Base-by-base conservation (phyloP, 2,113 vertebrate species). In the Agapornis roseicollis region DNA sequence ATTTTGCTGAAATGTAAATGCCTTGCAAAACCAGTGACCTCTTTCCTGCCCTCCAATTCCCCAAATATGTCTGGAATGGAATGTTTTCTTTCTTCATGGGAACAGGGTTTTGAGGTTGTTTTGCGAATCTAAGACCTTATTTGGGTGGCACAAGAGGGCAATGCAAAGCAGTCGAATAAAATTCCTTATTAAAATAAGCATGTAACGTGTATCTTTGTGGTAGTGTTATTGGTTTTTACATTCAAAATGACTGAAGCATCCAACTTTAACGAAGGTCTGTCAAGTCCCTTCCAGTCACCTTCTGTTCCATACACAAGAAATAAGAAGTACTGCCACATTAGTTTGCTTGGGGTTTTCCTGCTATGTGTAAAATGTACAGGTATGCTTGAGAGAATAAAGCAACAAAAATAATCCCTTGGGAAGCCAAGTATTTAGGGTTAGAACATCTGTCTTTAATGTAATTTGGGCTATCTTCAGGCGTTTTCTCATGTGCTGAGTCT, bases 391-490 rank as follows among this genome's bases (percentile, higher is more conserved):
- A 74, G 41, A 74, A 17, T 28, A 53, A 64, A 79, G 1, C 5
- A 66, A 15, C 33, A 84, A 68, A 44, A 31, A 3, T 47, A 17
- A 7, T 80, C 68, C 46, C 83, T 60, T 35, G 28, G 49, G 65
- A 90, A 28, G 22, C n/a, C 46, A 9, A 19, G 9, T 56, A 37
- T 66, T 74, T 55, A 41, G 41, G 64, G 55, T 86, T 80, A 90
- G 28, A 80, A 83, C 76, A 88, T 83, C 53, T 88, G 92, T 66
- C 81, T 90, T 66, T 70, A 74, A 73, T 91, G 81, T 46, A 90
- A 85, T 61, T 85, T 56, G 63, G 71, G 23, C 49, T n/a, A 37
- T 88, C 63, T 85, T 88, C 74, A 80, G 83, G 88, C 49, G 0
- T 74, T 88, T 92, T 76, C 52, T 88, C 28, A 4, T 56, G 61